These are phyloP conservation scores for Chelon auratus DNA, from an alignment of 2,797 vertebrate species.

Conservation along the genomic window DNA sequence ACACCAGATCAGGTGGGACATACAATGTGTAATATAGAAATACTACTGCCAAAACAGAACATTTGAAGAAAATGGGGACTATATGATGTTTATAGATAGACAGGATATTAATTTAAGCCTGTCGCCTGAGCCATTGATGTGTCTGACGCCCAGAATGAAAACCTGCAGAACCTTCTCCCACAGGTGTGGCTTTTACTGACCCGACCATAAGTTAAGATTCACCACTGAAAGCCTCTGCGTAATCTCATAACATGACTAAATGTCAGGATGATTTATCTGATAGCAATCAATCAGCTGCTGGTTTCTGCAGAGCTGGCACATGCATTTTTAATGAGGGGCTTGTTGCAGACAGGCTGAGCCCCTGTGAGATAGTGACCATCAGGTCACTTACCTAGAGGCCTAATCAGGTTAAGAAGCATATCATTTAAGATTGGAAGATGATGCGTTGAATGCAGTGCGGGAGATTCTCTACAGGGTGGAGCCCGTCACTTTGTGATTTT, in stretches of 20 bases:
- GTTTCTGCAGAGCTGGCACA: constrained; percentile 43
- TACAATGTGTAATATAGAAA: too few species aligned
- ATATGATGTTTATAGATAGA: background rate
- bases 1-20: constrained; percentile 90
- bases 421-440: background rate
- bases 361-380: constrained; percentile 15
- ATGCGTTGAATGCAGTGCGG: constrained; percentile 5
- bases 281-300: constrained; percentile 40
- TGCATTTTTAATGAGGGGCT: constrained; percentile 64
- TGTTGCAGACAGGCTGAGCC: constrained; percentile 32
- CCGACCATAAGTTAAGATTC: constrained; percentile 47
- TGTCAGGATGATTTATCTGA: constrained; percentile 27
- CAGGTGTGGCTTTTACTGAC: constrained; percentile 72
- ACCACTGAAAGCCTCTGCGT: constrained; percentile 1
- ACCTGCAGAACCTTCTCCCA: constrained; percentile 51
- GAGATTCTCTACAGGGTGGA: constrained; percentile 42
- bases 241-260: constrained; percentile 4
- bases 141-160: constrained; percentile 26
- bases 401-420: constrained; percentile 19
- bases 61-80: background rate
- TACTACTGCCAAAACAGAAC: background rate
- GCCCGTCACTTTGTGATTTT: constrained; percentile 31
- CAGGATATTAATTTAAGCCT: background rate
- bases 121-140: background rate
- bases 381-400: background rate